phyloP scores from a whole-genome alignment of 2,888 invertebrate genomes.

The Selenia dentaria region DNA sequence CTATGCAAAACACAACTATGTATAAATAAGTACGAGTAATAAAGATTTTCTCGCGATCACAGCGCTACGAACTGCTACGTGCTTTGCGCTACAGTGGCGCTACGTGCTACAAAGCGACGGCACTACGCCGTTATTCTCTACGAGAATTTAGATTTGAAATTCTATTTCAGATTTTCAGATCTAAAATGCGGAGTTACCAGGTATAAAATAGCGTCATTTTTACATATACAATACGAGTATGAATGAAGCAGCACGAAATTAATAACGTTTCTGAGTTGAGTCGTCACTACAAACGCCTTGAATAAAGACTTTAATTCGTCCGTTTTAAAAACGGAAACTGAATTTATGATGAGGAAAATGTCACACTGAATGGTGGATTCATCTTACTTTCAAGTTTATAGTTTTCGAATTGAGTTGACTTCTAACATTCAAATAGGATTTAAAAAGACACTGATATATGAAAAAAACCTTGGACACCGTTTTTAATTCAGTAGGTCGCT shows the following conservation, averaged over 20 bases:
- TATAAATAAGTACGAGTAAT: too few species aligned
- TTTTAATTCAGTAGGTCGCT: too few species aligned
- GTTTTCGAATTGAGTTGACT: too few species aligned
- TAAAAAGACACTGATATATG: too few species aligned
- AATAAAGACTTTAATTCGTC: constrained; percentile 2
- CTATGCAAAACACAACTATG: too few species aligned
- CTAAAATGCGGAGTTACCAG: constrained; percentile 12
- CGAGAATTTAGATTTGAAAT: constrained; percentile 18
- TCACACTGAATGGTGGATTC: too few species aligned
- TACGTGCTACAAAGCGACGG: constrained; percentile 23
- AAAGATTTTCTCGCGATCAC: neutral
- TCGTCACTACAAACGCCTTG: constrained; percentile 2
- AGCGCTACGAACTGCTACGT: constrained; percentile 19
- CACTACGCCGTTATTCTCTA: constrained; percentile 9
- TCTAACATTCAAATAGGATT: too few species aligned
- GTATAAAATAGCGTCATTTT: constrained; percentile 3
- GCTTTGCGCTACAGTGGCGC: constrained; percentile 3
- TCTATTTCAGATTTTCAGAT: constrained; percentile 12
- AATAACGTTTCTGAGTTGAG: neutral
- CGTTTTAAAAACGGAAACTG: constrained; percentile 13
- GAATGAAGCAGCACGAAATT: constrained; percentile 3
- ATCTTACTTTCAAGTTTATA: too few species aligned
- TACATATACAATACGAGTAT: constrained; percentile 1
- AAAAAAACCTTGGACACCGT: too few species aligned
- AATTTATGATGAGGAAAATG: constrained; percentile 6